Base-by-base conservation (phyloP, 2,797 vertebrate species). In the Muscicapa striata region DNA sequence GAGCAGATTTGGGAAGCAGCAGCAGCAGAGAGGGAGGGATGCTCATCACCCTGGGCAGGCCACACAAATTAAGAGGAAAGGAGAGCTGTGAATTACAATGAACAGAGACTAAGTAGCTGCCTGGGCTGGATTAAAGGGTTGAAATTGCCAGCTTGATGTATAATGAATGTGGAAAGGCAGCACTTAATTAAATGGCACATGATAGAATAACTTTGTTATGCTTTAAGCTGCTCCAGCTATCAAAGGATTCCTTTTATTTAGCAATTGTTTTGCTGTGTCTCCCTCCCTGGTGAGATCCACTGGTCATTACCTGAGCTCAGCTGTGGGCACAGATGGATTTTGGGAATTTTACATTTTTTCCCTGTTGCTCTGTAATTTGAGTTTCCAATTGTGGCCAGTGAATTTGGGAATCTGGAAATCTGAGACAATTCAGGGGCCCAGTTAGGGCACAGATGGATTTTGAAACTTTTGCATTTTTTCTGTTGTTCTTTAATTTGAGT, bases 61-160 rank as follows among this genome's bases (percentile, higher is more conserved):
- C 97, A 98, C 97, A 97, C 97, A 94, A 98, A 98, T 98, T 98
- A 98, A 98, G 98, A 97, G 97, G 97, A 96, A 96, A 93, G 97
- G 64, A 97, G 98, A 98, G 98, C 98, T 99, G 99, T 98, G 98
- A 99, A 99, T 99, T 98, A 98, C 97, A 98, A 98, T 98, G 98
- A 98, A 98, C 98, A 97, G 97, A 97, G 97, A 98, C 98, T 98
- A 98, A 98, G 98, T 96, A 98, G 98, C 98, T 98, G 98, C 98
- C 97, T 98, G 97, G 86, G 97, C 97, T 98, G 98, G 98, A 99
- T 99, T 99, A 99, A 96, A 98, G 98, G 97, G 98, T 98, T 97
- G 97, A 97, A 97, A 97, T 96, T 98, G 97, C 97, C 97, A 97
- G 97, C 97, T 95, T 97, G 97, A 98, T 97, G 97, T 97, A 97